A percentile compares a stretch with the other conserved stretches of the same genome.
These are phyloP conservation scores for Neolamprologus cancellatus DNA, from an alignment of 2,113 vertebrate species.

Conservation along the genomic window DNA sequence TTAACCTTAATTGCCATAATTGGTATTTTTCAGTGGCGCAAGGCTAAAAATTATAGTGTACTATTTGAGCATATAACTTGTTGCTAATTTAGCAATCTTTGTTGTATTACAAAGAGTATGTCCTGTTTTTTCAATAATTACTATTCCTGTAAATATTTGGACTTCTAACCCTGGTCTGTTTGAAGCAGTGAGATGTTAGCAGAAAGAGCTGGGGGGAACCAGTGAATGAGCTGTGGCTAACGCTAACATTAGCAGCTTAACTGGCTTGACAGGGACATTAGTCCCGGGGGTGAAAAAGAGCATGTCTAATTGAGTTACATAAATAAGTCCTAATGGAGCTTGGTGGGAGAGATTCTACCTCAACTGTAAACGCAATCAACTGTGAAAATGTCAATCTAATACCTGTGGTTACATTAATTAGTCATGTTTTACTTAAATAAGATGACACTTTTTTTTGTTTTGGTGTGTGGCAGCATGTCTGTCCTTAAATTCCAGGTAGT, in stretches of 20 bases:
- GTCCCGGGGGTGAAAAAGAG: slow-evolving; percentile 21
- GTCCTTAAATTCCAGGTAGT: neutral
- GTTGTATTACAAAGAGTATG: neutral
- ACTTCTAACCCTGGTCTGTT: neutral
- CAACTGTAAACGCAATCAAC: slow-evolving; percentile 46
- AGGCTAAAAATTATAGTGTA: slow-evolving; percentile 45
- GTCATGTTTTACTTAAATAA: slow-evolving; percentile 19
- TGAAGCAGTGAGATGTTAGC: neutral
- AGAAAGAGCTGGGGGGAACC: neutral
- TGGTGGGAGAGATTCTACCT: slow-evolving; percentile 28
- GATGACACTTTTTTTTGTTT: neutral
- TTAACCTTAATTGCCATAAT: slow-evolving; percentile 67
- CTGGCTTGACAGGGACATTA: slow-evolving; percentile 15
- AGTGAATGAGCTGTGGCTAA: neutral
- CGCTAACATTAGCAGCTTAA: neutral
- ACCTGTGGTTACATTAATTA: slow-evolving; percentile 38
- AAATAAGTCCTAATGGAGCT: slow-evolving; percentile 32
- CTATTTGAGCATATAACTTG: slow-evolving; percentile 37
- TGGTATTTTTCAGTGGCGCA: slow-evolving; percentile 49
- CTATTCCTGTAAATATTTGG: neutral
- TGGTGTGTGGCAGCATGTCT: neutral
- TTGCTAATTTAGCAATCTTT: neutral
- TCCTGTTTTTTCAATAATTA: neutral
- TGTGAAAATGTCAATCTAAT: slow-evolving; percentile 38
- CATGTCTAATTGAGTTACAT: slow-evolving; percentile 43